These are phyloP conservation scores for Ammodytes dubius DNA, from an alignment of 2,113 vertebrate genomes.

Conservation along the genomic window DNA sequence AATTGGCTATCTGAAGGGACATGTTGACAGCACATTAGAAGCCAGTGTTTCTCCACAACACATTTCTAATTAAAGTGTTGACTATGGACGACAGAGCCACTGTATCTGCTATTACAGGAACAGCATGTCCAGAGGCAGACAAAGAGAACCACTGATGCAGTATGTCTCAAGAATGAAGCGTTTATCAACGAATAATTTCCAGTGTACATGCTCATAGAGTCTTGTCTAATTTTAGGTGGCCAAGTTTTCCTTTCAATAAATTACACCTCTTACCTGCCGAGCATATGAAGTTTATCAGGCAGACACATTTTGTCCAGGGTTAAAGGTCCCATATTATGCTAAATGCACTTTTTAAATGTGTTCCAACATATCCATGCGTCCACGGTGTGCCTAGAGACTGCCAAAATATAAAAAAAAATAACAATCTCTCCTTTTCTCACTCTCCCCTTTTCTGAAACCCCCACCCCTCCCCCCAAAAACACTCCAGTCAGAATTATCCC, in stretches of 20 bases:
- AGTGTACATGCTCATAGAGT: not conserved
- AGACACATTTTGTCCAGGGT: not conserved
- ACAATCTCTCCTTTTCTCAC: no score
- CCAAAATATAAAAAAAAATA: no score
- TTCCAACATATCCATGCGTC: no score
- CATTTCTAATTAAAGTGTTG: slow-evolving; percentile 78
- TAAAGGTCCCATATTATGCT: no score
- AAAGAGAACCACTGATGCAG: not conserved
- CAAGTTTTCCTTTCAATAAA: not conserved
- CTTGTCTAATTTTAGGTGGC: not conserved
- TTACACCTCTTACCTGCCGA: not conserved
- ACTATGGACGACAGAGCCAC: slow-evolving; percentile 47
- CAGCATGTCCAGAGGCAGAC: not conserved
- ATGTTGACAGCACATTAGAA: slow-evolving; percentile 73
- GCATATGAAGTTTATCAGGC: not conserved
- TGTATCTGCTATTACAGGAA: slow-evolving; percentile 35
- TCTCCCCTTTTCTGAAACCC: no score
- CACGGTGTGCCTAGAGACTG: no score
- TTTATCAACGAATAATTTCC: not conserved
- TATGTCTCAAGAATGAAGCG: not conserved
- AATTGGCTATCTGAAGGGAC: slow-evolving; percentile 69
- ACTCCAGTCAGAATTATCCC: no score
- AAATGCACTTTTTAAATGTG: no score
- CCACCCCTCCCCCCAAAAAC: no score
- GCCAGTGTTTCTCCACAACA: slow-evolving; percentile 68